A percentile compares a stretch with the other conserved stretches of the same genome.
Conservation (phyloP, 2,888 invertebrate species). For the Orchesellides sinensis region DNA sequence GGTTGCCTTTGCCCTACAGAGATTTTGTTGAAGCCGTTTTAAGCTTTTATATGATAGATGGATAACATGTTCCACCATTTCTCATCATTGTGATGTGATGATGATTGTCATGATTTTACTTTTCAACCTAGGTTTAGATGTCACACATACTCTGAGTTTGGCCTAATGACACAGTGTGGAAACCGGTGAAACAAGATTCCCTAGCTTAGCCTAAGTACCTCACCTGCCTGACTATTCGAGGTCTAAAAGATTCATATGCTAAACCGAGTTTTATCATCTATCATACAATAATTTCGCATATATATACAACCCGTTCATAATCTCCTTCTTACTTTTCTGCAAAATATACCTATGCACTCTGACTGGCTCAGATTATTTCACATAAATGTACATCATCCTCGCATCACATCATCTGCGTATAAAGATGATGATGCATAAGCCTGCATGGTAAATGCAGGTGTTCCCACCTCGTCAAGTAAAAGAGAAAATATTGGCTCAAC, state of each 20-base stretch:
- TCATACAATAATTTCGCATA: neutral
- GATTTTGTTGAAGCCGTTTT: too few species aligned
- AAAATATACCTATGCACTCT: neutral
- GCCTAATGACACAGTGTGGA: slow-evolving; percentile 73
- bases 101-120: slow-evolving; percentile 19
- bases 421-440: neutral
- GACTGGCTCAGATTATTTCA: too few species aligned
- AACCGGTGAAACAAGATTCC: slow-evolving; percentile 70
- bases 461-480: slow-evolving; percentile 31
- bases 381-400: neutral
- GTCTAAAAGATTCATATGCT: neutral
- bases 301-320: neutral
- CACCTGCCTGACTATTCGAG: slow-evolving; percentile 13
- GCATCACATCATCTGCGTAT: slow-evolving; percentile 15
- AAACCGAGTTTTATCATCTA: slow-evolving; percentile 24
- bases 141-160: slow-evolving; percentile 55
- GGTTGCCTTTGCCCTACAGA: neutral
- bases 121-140: slow-evolving; percentile 48
- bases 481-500: slow-evolving; percentile 41
- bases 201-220: slow-evolving; percentile 41
- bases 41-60: neutral
- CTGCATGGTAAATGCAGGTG: slow-evolving; percentile 35
- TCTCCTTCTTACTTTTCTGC: neutral
- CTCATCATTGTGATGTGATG: slow-evolving; percentile 7
- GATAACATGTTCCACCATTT: slow-evolving; percentile 28